phyloP scores from a whole-genome alignment of 2,888 invertebrate genomes.

The Tachina grossa region DNA sequence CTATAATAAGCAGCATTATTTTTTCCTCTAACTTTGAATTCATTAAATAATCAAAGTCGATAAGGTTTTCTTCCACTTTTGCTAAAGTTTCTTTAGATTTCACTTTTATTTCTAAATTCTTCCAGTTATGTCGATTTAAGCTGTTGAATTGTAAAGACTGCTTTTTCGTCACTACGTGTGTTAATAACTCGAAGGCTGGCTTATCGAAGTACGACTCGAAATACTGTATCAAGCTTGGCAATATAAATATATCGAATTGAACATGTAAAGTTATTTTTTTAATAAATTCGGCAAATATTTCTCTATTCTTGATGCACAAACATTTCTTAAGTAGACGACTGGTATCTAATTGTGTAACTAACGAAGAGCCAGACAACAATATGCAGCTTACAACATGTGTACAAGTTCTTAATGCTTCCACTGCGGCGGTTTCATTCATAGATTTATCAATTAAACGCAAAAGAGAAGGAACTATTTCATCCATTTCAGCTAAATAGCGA shows the following conservation, averaged over 20 bases:
- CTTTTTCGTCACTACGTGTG: conserved; percentile 87
- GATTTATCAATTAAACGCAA: conserved; percentile 76
- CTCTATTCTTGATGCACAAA: conserved; percentile 84
- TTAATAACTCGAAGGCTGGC: conserved; percentile 85
- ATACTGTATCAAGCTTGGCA: conserved; percentile 87
- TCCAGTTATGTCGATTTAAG: conserved; percentile 86
- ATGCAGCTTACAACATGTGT: conserved; percentile 84
- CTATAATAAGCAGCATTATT: conserved; percentile 76
- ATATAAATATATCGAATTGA: conserved; percentile 88
- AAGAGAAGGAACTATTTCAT: conserved; percentile 85
- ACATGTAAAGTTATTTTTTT: conserved; percentile 86
- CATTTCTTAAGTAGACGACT: conserved; percentile 87
- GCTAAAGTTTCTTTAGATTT: conserved; percentile 75
- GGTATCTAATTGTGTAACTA: conserved; percentile 89
- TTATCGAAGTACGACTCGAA: conserved; percentile 85
- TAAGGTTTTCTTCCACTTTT: conserved; percentile 77
- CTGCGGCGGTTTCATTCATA: conserved; percentile 23
- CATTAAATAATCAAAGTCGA: conserved; percentile 69
- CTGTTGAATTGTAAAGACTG: conserved; percentile 86
- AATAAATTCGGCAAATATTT: conserved; percentile 86
- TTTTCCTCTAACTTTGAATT: conserved; percentile 81
- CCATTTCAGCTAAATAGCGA: conserved; percentile 85
- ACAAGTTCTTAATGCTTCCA: conserved; percentile 65
- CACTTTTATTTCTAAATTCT: conserved; percentile 87
- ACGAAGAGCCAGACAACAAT: conserved; percentile 85